phyloP scores from a whole-genome alignment of 2,113 vertebrate species.

The Leptobrachium leishanense region DNA sequence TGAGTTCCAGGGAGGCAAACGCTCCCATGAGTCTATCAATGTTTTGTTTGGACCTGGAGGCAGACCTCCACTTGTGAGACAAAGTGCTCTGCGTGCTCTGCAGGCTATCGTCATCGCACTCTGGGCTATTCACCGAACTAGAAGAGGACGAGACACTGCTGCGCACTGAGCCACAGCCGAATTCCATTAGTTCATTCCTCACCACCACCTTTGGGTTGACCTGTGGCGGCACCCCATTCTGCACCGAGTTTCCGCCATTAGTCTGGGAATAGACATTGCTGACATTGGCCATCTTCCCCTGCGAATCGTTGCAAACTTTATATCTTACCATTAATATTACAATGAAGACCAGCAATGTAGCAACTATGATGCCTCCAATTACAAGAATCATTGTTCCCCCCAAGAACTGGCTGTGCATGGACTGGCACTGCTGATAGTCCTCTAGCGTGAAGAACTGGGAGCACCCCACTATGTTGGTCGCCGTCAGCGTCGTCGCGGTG shows the following conservation, averaged over 20 bases:
- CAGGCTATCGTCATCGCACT: slow-evolving; percentile 72
- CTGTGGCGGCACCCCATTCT: slow-evolving; percentile 71
- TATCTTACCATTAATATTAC: slow-evolving; percentile 96
- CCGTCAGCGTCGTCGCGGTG: slow-evolving; percentile 88
- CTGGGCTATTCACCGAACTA: slow-evolving; percentile 75
- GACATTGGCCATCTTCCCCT: slow-evolving; percentile 78
- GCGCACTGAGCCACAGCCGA: slow-evolving; percentile 81
- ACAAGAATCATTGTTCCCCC: slow-evolving; percentile 96
- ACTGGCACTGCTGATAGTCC: slow-evolving; percentile 90
- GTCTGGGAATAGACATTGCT: slow-evolving; percentile 91
- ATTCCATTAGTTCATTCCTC: slow-evolving; percentile 85
- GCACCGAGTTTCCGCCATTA: slow-evolving; percentile 77
- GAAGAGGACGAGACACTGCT: slow-evolving; percentile 90
- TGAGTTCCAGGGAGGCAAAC: slow-evolving; percentile 90
- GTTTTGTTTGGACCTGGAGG: slow-evolving; percentile 79
- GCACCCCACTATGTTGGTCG: slow-evolving; percentile 94
- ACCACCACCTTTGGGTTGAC: slow-evolving; percentile 82
- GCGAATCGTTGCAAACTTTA: slow-evolving; percentile 80
- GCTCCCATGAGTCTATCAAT: slow-evolving; percentile 93
- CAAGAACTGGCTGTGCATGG: slow-evolving; percentile 89
- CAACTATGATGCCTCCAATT: slow-evolving; percentile 94
- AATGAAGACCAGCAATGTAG: slow-evolving; percentile 91
- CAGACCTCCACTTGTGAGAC: slow-evolving; percentile 81
- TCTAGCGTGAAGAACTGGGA: slow-evolving; percentile 90
- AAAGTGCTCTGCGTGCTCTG: slow-evolving; percentile 79